Percentiles rank a stretch among this genome's conserved stretches.
These are phyloP conservation scores for Bombyx mori DNA, from an alignment of 1,140 invertebrate genomes.

Conservation along the genomic window DNA sequence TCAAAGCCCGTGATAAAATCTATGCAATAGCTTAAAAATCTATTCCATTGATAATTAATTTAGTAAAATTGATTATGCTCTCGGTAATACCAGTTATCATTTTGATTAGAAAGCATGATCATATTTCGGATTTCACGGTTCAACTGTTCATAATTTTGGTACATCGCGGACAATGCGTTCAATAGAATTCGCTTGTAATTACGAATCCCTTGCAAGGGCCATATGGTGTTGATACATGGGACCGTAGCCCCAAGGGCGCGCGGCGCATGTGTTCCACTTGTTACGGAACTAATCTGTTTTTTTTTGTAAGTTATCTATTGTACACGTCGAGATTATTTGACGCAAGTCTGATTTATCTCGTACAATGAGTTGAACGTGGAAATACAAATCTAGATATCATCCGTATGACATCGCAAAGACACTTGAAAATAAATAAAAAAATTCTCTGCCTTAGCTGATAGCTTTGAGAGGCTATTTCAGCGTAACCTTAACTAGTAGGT, in stretches of 20 bases:
- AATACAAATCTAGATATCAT: too few relatives aligned
- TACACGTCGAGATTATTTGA: too few relatives aligned
- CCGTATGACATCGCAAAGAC: too few relatives aligned
- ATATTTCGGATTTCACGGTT: conserved; percentile 42
- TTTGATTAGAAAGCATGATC: background rate
- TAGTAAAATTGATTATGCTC: conserved; percentile 1
- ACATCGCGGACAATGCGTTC: conserved; percentile 18
- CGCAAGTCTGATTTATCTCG: too few relatives aligned
- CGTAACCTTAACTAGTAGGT: too few relatives aligned
- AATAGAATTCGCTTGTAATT: conserved; percentile 31
- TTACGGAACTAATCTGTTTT: conserved; percentile 48
- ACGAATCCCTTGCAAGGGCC: conserved; percentile 28
- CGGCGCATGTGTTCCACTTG: conserved; percentile 37
- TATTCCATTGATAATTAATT: too few relatives aligned
- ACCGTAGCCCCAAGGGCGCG: conserved; percentile 12
- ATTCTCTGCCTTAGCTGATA: too few relatives aligned
- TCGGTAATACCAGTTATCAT: conserved; percentile 1
- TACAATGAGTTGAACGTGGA: too few relatives aligned
- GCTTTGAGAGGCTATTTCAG: too few relatives aligned
- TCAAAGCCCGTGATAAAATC: too few relatives aligned
- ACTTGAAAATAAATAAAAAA: too few relatives aligned
- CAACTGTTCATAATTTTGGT: conserved; percentile 26
- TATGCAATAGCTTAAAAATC: too few relatives aligned
- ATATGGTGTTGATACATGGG: conserved; percentile 38
- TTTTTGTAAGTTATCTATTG: background rate